Percentiles rank a stretch among this genome's conserved stretches.
Conservation (phyloP, 2,797 vertebrate genomes). For the Gila robusta region DNA sequence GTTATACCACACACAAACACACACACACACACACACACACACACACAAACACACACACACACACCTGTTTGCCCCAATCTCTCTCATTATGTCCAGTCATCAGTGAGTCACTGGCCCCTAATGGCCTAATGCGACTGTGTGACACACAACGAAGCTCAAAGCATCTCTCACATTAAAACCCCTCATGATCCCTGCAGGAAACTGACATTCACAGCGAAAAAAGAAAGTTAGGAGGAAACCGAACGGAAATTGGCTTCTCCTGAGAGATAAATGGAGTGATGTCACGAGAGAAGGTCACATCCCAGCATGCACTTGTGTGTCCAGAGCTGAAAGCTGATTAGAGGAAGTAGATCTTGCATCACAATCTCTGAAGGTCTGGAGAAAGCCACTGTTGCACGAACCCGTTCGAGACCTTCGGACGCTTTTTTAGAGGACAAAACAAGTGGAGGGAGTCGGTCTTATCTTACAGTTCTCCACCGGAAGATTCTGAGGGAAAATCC, state of each 20-base stretch:
- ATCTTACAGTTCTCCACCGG: neutral
- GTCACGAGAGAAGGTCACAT: constrained; percentile 11
- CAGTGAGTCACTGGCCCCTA: constrained; percentile 14
- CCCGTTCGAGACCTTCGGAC: neutral
- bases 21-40: neutral
- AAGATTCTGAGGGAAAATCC: constrained; percentile 6
- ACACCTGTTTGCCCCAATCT: constrained; percentile 66
- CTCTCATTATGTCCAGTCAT: constrained; percentile 67
- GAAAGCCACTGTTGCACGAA: neutral
- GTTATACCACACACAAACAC: constrained; percentile 18
- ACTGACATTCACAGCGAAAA: neutral
- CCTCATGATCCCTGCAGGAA: constrained; percentile 29
- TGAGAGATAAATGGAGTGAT: constrained; percentile 7
- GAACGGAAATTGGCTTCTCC: constrained; percentile 23
- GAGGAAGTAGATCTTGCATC: constrained; percentile 34
- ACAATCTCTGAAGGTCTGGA: constrained; percentile 10
- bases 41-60: constrained; percentile 56
- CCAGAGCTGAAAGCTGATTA: constrained; percentile 1
- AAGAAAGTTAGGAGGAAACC: neutral
- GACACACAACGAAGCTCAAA: constrained; percentile 1
- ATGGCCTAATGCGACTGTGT: constrained; percentile 6
- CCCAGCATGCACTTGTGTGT: constrained; percentile 32
- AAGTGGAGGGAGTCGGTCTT: neutral
- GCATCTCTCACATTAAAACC: constrained; percentile 1
- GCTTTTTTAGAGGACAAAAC: neutral